These are phyloP conservation scores for Gorsachius goisagi DNA, from an alignment of 2,113 vertebrate genomes.

Conservation along the genomic window DNA sequence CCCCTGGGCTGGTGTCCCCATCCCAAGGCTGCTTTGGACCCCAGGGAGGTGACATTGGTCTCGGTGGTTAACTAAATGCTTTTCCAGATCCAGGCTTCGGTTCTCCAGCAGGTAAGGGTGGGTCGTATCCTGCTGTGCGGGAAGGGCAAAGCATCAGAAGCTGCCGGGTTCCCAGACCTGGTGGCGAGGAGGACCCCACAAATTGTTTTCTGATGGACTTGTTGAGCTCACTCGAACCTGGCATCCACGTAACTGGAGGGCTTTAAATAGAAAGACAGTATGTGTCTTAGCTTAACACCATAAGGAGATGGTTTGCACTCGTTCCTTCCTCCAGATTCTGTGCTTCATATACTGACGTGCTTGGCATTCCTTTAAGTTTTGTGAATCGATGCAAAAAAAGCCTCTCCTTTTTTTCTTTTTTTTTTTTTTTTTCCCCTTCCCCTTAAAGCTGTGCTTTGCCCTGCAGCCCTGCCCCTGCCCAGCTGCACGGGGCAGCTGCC, in stretches of 20 bases:
- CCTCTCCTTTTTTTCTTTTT: background rate
- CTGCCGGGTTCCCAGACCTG: background rate
- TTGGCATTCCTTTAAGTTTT: conserved; percentile 26
- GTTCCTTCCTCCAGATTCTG: conserved; percentile 32
- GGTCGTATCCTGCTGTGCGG: background rate
- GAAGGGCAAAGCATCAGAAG: background rate
- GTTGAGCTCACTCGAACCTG: background rate
- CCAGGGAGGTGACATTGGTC: background rate
- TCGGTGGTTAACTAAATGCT: background rate
- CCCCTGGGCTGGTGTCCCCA: accelerated
- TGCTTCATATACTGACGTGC: background rate
- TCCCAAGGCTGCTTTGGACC: background rate
- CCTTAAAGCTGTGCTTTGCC: background rate
- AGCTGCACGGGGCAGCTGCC: background rate
- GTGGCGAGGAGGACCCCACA: background rate
- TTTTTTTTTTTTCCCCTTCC: background rate
- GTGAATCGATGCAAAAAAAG: background rate
- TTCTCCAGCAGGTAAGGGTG: background rate
- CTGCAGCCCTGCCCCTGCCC: background rate
- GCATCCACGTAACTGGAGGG: background rate
- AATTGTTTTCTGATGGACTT: background rate
- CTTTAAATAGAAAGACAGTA: conserved; percentile 50
- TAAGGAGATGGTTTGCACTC: conserved; percentile 43
- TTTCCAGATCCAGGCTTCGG: background rate
- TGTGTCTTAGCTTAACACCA: background rate